phyloP scores from a whole-genome alignment of 2,797 vertebrate species.

The Pelochelys cantorii region DNA sequence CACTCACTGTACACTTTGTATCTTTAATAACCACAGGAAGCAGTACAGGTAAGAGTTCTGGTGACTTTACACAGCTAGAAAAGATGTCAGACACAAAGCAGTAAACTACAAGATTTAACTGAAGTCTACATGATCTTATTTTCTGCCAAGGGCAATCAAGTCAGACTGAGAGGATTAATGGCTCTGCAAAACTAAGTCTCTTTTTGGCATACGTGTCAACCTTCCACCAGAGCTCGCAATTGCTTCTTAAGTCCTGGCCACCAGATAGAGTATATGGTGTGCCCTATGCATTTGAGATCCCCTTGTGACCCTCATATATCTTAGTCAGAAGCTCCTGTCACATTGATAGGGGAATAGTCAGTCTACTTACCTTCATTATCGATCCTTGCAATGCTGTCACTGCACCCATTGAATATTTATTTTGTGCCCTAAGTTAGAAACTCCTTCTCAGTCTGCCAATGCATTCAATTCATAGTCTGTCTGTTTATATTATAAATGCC shows the following conservation, averaged over 20 bases:
- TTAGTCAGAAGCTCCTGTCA: neutral
- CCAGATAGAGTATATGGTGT: neutral
- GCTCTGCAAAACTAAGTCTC: neutral
- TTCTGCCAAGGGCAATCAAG: slow-evolving; percentile 32
- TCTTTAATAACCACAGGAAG: neutral
- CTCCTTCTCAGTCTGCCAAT: neutral
- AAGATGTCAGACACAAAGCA: neutral
- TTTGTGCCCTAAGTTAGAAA: neutral
- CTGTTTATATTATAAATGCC: neutral
- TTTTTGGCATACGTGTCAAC: neutral
- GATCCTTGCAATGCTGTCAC: neutral
- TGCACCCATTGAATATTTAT: neutral
- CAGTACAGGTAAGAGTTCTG: neutral
- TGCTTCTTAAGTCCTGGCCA: neutral
- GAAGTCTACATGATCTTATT: neutral
- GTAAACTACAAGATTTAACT: slow-evolving; percentile 36
- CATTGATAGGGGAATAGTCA: neutral
- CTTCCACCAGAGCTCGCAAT: neutral
- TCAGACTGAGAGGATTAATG: slow-evolving; percentile 3
- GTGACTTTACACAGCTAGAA: neutral
- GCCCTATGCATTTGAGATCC: fast-evolving
- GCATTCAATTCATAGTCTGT: neutral
- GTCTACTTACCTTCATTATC: neutral
- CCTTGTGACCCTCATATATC: too few species aligned
- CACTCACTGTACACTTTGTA: neutral